Conservation (phyloP, 2,888 invertebrate genomes). For the Cephalotes varians region DNA sequence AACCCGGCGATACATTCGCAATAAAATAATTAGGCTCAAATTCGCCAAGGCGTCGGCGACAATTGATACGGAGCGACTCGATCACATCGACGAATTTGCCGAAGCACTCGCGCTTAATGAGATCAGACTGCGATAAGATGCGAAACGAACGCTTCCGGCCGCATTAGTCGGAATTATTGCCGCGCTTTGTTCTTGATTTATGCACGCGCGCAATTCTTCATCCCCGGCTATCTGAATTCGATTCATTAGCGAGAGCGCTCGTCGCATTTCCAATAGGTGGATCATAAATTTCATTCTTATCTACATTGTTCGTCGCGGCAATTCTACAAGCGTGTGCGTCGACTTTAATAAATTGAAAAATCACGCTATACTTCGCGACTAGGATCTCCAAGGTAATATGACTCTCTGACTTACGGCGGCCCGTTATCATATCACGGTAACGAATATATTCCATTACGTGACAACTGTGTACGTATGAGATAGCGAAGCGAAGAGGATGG, state of each 20-base stretch:
- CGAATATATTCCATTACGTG: conserved; percentile 55
- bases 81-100: conserved; percentile 75
- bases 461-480: conserved; percentile 52
- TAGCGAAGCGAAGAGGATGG: conserved; percentile 13
- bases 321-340: conserved; percentile 33
- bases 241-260: conserved; percentile 55
- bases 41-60: conserved; percentile 72
- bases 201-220: conserved; percentile 43
- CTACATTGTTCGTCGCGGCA: conserved; percentile 35
- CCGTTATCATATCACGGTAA: conserved; percentile 58
- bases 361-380: conserved; percentile 51
- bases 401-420: conserved; percentile 50
- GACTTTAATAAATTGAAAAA: conserved; percentile 64
- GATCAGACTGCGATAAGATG: conserved; percentile 75
- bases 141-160: conserved; percentile 64
- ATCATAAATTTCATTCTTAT: conserved; percentile 50
- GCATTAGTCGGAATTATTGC: conserved; percentile 48
- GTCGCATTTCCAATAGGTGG: conserved; percentile 36
- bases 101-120: conserved; percentile 80
- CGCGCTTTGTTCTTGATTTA: conserved; percentile 65
- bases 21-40: conserved; percentile 75
- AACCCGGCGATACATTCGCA: conserved; percentile 73
- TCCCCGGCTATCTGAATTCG: conserved; percentile 37
- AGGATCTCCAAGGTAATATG: conserved; percentile 47
- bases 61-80: conserved; percentile 77